Evolutionary conservation across 1,140 invertebrate genomes (phyloP).

Genomic region (Goniozus legneri): DNA sequence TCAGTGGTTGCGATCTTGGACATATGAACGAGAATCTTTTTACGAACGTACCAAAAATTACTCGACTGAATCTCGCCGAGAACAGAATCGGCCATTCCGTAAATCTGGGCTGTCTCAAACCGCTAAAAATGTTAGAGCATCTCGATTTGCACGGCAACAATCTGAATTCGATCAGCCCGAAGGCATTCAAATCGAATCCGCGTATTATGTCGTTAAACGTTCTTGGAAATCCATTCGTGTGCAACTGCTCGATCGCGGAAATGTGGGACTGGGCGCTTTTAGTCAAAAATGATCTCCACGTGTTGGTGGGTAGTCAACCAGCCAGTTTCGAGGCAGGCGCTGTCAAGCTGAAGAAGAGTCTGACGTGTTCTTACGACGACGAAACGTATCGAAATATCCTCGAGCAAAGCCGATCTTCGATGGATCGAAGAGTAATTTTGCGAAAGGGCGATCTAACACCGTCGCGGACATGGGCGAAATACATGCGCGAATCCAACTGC

Average conservation of each 20-base stretch:
- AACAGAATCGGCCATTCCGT: conserved; percentile 58
- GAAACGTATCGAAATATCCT: conserved; percentile 55
- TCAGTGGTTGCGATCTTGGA: conserved; percentile 64
- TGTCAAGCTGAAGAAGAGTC: conserved; percentile 62
- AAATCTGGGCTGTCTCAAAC: conserved; percentile 58
- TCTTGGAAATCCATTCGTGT: conserved; percentile 67
- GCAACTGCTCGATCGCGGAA: conserved; percentile 66
- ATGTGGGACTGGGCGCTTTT: conserved; percentile 71
- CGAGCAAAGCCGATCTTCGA: conserved; percentile 52
- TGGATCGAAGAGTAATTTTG: conserved; percentile 54
- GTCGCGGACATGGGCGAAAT: conserved; percentile 70
- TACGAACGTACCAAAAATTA: conserved; percentile 61
- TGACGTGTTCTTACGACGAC: conserved; percentile 65
- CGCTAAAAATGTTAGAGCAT: conserved; percentile 59
- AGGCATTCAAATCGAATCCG: conserved; percentile 56
- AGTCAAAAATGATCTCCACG: conserved; percentile 62
- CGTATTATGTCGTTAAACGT: conserved; percentile 61
- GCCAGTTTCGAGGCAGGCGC: conserved; percentile 52
- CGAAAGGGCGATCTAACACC: conserved; percentile 58
- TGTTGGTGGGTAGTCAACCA: conserved; percentile 61
- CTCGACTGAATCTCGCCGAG: conserved; percentile 60
- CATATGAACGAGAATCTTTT: conserved; percentile 63
- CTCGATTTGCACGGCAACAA: conserved; percentile 66
- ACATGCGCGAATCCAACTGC: conserved; percentile 66
- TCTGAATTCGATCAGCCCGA: conserved; percentile 58